A percentile compares a stretch with the other conserved stretches of the same genome.
Conservation (phyloP, 2,888 invertebrate genomes). For the Venustoraphidia nigricollis region DNA sequence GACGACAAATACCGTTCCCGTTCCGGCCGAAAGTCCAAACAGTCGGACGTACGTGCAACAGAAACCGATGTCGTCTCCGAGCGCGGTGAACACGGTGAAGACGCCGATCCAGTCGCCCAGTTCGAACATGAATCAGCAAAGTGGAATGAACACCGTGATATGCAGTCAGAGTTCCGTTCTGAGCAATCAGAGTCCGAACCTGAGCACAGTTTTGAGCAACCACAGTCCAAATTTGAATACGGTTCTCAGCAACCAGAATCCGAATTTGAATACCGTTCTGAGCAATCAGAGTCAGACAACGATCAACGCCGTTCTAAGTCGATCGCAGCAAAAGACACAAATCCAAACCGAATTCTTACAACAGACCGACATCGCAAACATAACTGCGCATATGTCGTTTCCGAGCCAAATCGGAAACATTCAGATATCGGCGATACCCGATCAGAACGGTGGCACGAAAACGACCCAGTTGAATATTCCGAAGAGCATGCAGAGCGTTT, state of each 20-base stretch:
- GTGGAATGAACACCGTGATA: slow-evolving; percentile 16
- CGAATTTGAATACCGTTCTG: slow-evolving; percentile 20
- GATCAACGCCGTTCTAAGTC: too few species aligned
- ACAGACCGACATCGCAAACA: slow-evolving; percentile 1
- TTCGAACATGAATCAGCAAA: slow-evolving; percentile 14
- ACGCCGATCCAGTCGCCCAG: neutral
- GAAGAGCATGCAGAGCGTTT: neutral
- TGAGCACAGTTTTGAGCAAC: slow-evolving; percentile 22
- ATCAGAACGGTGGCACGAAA: slow-evolving; percentile 10
- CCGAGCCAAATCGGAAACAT: slow-evolving; percentile 24
- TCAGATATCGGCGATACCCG: slow-evolving; percentile 23
- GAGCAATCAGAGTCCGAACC: slow-evolving; percentile 3
- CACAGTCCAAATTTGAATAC: slow-evolving; percentile 18
- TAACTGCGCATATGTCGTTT: slow-evolving; percentile 9
- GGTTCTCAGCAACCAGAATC: too few species aligned
- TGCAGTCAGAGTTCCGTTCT: too few species aligned
- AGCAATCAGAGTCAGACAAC: slow-evolving; percentile 20
- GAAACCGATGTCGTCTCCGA: too few species aligned
- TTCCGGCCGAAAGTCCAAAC: too few species aligned
- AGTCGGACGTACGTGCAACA: too few species aligned
- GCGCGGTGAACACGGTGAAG: too few species aligned
- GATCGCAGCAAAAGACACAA: too few species aligned
- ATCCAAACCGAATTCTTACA: too few species aligned
- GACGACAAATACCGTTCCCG: too few species aligned
- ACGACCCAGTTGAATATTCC: neutral